Base-by-base conservation (phyloP, 1,140 invertebrate genomes). In the Rhagoletis zephyria region DNA sequence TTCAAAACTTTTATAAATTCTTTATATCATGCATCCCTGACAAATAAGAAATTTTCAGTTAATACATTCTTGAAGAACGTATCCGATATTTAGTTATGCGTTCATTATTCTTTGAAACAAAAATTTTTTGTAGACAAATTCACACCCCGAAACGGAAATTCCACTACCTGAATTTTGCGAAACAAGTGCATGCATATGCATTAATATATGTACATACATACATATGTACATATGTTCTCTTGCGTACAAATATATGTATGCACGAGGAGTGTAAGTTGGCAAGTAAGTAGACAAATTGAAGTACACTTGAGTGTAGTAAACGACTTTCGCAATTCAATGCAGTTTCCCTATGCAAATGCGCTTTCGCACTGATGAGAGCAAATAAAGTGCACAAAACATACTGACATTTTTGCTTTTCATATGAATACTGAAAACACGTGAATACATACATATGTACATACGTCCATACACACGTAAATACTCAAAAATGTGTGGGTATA, bases 321-420 rank as follows among this genome's bases (percentile, higher is more conserved):
- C 48, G 56, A 81, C 48, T 81, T 81, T 56, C 7, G 51, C 48
- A 56, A 81, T 81, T 81, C 48, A 81, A 81, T 56, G 74, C 16
- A 81, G 10, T 56, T 81, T 51, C 14, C 45, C 19, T 10, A 56
- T 19, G n/a, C 74, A 48, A 56, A 56, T 51, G 19, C 48, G 14
- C 48, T 56, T 56, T 19, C 45, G 19, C 45, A 81, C 14, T 40
- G 64, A 30, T 56, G 51, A 81, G 42, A 9, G 48, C 74, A 81
- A 77, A 56, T 42, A 14, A 30, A 30, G 51, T 56, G 51, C 51
- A 56, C 10, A 30, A 30, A 56, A 3, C 51, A 56, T 56, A 56
- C 51, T 10, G 51, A 56, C 51, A 10, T 56, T 56, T 63, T 63
- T 16, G 61, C 61, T 63, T 63, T 63, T 5, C 51, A 56, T 56